Evolutionary conservation across 2,113 vertebrate species (phyloP).

Genomic region (Numenius arquata): DNA sequence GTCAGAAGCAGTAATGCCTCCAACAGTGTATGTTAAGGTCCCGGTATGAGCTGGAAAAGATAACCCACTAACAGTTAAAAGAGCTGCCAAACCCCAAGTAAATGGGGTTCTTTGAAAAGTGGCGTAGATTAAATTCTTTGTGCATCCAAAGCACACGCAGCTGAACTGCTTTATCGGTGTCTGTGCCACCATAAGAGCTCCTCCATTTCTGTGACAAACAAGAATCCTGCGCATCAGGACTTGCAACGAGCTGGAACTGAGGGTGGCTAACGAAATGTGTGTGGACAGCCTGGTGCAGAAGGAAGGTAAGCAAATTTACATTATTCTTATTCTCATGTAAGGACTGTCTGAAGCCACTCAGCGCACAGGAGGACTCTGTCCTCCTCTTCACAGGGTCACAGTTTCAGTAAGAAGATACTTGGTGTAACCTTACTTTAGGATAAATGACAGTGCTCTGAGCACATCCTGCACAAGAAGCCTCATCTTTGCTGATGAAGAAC

Average conservation of each 20-base stretch:
- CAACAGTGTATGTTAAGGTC: not conserved
- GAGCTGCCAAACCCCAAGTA: not conserved
- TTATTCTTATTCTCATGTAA: not conserved
- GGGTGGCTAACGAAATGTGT: not conserved
- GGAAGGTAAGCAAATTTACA: not conserved
- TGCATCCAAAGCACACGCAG: fast-evolving
- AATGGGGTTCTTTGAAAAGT: not conserved
- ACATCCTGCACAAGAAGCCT: not conserved
- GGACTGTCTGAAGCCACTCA: not conserved
- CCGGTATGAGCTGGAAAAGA: not conserved
- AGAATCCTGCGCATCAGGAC: not conserved
- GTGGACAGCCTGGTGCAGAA: not conserved
- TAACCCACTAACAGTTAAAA: not conserved
- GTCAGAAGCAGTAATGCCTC: not conserved
- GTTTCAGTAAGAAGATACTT: not conserved
- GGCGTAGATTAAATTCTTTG: not conserved
- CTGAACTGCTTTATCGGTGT: not conserved
- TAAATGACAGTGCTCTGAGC: not conserved
- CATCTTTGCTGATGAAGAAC: not conserved
- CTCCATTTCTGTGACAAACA: not conserved
- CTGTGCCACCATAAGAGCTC: not conserved
- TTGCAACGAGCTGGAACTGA: not conserved
- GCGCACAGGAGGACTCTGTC: not conserved
- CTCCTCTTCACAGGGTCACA: not conserved
- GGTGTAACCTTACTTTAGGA: not conserved